Evolutionary conservation across 2,113 vertebrate species (phyloP), one percentile per base, ranked within the genome.

Genomic region (Corythornis vintsioides): DNA sequence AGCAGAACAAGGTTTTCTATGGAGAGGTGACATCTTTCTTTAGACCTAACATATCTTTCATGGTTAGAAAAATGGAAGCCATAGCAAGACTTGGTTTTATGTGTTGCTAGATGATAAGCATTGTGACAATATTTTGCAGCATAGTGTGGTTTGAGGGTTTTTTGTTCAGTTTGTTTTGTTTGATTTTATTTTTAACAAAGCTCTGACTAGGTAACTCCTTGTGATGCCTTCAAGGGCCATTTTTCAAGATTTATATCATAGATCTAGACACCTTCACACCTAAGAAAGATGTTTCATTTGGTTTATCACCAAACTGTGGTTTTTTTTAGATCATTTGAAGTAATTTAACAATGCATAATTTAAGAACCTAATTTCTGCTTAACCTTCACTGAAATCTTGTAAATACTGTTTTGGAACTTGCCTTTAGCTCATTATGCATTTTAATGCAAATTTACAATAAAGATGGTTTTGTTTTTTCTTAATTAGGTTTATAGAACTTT

Each of bases 371-470:
- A 86, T 77, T 94, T 90, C 63, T 91, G 50, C 28, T 45, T 90
- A 73, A 38, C 26, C 26, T 85, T 83, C 79, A 83, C 25, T 40
- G 38, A 84, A 24, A 83, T 29, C 6, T 28, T 42, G 38, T 73
- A 93, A 95, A 90, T 86, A 80, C 45, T 31, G 5, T 2, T 88
- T 93, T 80, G 72, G 31, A 90, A 73, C 20, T 90, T 93, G 69
- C 52, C 42, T 83, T 64, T 48, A 83, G 61, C 53, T 84, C 33
- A 77, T 92, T 60, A 77, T 43, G 60, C 15, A 71, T 90, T 93
- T 80, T 83, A 89, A 90, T 78, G 61, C 40, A 92, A 93, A 88
- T 78, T 60, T 84, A 10, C 18, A 56, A 43, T 29, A 53, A 5
- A 74, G 15, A 77, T 66, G 15, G 9, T 31, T 88, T 83, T 85